Evolutionary conservation across 2,113 vertebrate genomes (phyloP), one percentile per base, ranked within the genome.

Genomic region (Hemibagrus wyckioides): DNA sequence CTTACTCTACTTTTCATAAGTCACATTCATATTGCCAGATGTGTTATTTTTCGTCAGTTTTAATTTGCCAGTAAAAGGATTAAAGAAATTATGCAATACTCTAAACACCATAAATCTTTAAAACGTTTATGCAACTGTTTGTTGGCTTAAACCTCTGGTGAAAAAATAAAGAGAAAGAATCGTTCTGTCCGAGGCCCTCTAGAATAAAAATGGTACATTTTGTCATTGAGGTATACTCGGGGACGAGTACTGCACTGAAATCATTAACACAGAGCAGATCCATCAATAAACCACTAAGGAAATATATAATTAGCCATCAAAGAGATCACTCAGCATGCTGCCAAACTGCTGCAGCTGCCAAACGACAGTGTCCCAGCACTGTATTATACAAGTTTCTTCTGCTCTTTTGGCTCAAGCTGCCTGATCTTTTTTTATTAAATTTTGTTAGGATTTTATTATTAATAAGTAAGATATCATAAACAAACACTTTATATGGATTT

Each of bases 271-370:
- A 52, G 41, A 75, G 21, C 39, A 75, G 80, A 41, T 67, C 59
- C 21, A 63, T 14, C 85, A 54, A 67, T 80, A 86, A 86, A 75
- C 67, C 69, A 73, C 54, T 75, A 73, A 61, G 44, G 67, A 71
- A 61, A 73, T 56, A n/a, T 41, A 75, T 75, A 75, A 75, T 44
- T 25, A 52, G 59, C 44, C 57, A 48, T 71, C 77, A 71, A 50
- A 82, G 48, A 28, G 44, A 82, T 65, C 79, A 71, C 54, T 33
- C n/a, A 1, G 54, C 41, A n/a, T 39, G 33, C 11, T 28, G 57
- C 36, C 57, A n/a, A n/a, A 75, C 71, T 48, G 71, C 71, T 75
- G 39, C 41, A 75, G 71, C 71, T 75, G 39, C 71, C 71, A 75
- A 48, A 71, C 3, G 23, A 44, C 69, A 75, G 71, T 75, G 71